Base-by-base conservation (phyloP, 2,113 vertebrate genomes). In the Callorhinus ursinus region DNA sequence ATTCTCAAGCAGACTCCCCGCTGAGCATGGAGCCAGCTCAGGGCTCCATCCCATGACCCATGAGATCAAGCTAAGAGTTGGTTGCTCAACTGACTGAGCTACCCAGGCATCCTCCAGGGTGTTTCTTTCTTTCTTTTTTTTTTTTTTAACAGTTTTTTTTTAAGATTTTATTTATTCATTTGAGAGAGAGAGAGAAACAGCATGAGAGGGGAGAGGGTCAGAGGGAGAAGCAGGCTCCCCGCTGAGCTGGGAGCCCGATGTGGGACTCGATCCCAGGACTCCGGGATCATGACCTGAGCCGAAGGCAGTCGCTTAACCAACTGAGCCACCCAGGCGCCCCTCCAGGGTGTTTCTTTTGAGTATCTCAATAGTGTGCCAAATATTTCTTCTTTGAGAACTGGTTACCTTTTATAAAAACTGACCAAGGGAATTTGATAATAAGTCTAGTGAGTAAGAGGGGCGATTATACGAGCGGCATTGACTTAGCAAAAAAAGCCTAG, bases 361-460 rank as follows among this genome's bases (percentile, higher is more conserved):
- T 59, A 57, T 69, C 49, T 90, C 36, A 87, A 49, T 24, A 53
- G 53, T 81, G 53, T 81, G 69, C 24, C n/a, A 80, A 74, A 33
- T 85, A 21, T 76, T 83, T 90, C 33, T 94, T 83, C 31, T 88
- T 57, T 18, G 22, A 90, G 15, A 86, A 90, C 9, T 31, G 42
- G 72, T 65, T 93, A n/a, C 39, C 53, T 92, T 90, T 74, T 10
- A 26, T 13, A 49, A 88, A 90, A n/a, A 74, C 36, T 71, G 63
- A 63, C 63, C 24, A 51, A 89, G 76, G 31, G 53, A 74, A 84
- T 85, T 53, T 92, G 88, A 77, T 81, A 57, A 63, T 81, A 57
- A 63, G 14, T 21, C 76, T 81, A 69, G 61, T 26, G 36, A 65
- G 69, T 87, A 67, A 79, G 14, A 42, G 39, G 72, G 4, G 0